Percentiles rank a stretch among this genome's conserved stretches.
Conservation (phyloP, 2,888 invertebrate species). For the Baronia brevicornis region DNA sequence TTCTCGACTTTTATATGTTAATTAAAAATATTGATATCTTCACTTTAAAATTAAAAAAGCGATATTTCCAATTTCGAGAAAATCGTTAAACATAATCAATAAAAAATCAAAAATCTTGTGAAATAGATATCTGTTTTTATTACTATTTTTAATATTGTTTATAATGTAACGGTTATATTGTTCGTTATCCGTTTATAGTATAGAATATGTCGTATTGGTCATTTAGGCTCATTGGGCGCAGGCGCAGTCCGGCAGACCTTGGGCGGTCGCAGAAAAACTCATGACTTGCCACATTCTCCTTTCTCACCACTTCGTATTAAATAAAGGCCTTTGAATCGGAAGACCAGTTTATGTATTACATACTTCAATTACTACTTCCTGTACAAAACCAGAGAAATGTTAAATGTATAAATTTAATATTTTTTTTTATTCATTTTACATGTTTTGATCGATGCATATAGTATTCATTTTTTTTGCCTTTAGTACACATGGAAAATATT, state of each 20-base stretch:
- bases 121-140: too few relatives aligned
- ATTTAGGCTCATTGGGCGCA: constrained; percentile 26
- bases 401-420: too few relatives aligned
- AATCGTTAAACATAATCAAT: too few relatives aligned
- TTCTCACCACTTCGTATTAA: constrained; percentile 19
- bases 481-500: too few relatives aligned
- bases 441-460: too few relatives aligned
- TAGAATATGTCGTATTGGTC: constrained; percentile 25
- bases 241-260: constrained; percentile 37
- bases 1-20: too few relatives aligned
- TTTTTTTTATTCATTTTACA: too few relatives aligned
- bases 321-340: constrained; percentile 11
- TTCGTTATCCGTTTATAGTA: constrained; percentile 18
- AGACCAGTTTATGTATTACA: constrained; percentile 5
- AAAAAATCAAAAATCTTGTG: too few relatives aligned
- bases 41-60: too few relatives aligned
- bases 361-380: not conserved
- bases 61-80: too few relatives aligned
- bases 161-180: not conserved
- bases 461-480: too few relatives aligned
- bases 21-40: too few relatives aligned
- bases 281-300: constrained; percentile 46
- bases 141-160: not conserved
- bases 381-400: not conserved
- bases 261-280: constrained; percentile 37